Evolutionary conservation across 1,140 invertebrate genomes (phyloP).

Genomic region (Maniola jurtina): DNA sequence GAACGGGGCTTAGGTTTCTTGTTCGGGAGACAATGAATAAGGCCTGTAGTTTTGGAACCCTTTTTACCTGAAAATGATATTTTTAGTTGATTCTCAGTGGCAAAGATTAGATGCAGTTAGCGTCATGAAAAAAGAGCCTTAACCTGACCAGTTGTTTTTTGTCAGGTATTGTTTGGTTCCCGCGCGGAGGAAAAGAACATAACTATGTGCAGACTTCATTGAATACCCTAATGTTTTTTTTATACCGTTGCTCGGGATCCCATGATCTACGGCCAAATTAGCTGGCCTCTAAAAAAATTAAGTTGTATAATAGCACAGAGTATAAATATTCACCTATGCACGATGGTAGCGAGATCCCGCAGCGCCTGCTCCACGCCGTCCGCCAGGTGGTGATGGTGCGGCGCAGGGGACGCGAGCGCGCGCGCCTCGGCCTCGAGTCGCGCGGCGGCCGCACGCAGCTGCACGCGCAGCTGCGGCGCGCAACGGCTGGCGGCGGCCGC

Average conservation of each 20-base stretch:
- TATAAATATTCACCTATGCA: slow-evolving; percentile 44
- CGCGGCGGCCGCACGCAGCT: slow-evolving; percentile 91
- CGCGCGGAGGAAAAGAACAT: too few relatives aligned
- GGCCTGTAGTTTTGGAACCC: neutral
- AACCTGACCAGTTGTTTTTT: too few relatives aligned
- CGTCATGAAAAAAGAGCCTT: too few relatives aligned
- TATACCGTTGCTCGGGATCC: too few relatives aligned
- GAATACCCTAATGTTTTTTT: too few relatives aligned
- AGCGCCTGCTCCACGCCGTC: slow-evolving; percentile 58
- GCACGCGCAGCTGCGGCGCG: slow-evolving; percentile 92
- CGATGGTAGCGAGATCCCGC: slow-evolving; percentile 50
- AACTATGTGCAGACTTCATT: too few relatives aligned
- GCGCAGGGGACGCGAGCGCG: slow-evolving; percentile 58
- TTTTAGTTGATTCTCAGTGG: neutral
- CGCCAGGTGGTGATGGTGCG: slow-evolving; percentile 47
- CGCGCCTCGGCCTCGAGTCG: slow-evolving; percentile 89
- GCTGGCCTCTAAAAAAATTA: too few relatives aligned
- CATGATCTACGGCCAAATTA: too few relatives aligned
- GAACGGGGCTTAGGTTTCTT: neutral
- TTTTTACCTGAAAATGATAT: slow-evolving; percentile 11
- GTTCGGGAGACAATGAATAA: neutral
- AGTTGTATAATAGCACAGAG: too few relatives aligned
- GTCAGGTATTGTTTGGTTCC: too few relatives aligned
- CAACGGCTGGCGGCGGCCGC: slow-evolving; percentile 86
- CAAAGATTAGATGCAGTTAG: too few relatives aligned